These are phyloP conservation scores for Chloromyia formosa DNA, from an alignment of 2,888 invertebrate genomes.

Conservation along the genomic window DNA sequence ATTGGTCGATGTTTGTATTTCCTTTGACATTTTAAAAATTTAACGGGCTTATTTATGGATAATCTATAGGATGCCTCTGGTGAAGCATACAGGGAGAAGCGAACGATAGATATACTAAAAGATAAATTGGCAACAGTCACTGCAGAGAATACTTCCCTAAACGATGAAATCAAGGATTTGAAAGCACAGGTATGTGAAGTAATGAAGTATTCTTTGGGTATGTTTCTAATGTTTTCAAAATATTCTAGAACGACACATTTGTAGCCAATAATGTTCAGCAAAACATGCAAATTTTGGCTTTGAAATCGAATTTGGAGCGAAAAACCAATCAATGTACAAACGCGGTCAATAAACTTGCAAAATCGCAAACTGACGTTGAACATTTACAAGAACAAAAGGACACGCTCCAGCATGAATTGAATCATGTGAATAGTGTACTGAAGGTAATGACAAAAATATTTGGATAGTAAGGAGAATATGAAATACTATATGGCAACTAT, in stretches of 20 bases:
- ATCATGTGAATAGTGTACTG: conserved; percentile 58
- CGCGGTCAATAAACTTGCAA: conserved; percentile 60
- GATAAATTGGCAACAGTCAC: conserved; percentile 57
- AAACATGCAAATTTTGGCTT: conserved; percentile 61
- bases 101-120: conserved; percentile 57
- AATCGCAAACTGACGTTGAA: conserved; percentile 59
- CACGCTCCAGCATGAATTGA: conserved; percentile 57
- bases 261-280: conserved; percentile 61
- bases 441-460: conserved; percentile 58
- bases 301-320: conserved; percentile 60
- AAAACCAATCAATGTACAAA: conserved; percentile 59
- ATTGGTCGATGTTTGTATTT: conserved; percentile 59
- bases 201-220: neutral
- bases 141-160: conserved; percentile 56
- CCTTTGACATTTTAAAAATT: no score
- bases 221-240: conserved; percentile 30
- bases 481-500: neutral
- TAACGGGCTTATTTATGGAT: neutral
- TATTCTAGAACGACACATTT: conserved; percentile 55
- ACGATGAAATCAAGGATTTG: conserved; percentile 57
- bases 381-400: conserved; percentile 59
- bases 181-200: conserved; percentile 51
- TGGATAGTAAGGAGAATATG: neutral
- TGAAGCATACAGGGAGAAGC: conserved; percentile 60
- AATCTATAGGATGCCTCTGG: conserved; percentile 59